Percentiles rank a stretch among this genome's conserved stretches.
phyloP scores from a whole-genome alignment of 2,113 vertebrate species.

The Heterochromis multidens region DNA sequence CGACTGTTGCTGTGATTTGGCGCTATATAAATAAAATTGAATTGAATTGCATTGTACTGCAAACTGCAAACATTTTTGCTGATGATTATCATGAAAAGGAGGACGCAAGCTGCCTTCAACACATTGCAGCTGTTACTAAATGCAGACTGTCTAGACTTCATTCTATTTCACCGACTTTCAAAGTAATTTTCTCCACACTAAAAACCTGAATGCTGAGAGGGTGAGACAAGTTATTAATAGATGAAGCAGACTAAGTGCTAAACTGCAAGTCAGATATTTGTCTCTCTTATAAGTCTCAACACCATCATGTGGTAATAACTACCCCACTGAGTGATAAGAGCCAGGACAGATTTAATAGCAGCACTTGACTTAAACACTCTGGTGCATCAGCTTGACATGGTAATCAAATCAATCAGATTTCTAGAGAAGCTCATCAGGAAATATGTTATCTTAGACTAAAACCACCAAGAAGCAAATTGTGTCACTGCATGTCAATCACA shows the following conservation, averaged over 20 bases:
- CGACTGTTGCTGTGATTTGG: no score
- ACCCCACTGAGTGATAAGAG: background rate
- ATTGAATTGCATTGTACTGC: no score
- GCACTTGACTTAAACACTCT: background rate
- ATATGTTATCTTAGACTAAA: background rate
- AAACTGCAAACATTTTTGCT: background rate
- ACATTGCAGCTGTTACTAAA: background rate
- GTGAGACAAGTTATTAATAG: background rate
- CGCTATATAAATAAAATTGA: no score
- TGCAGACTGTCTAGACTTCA: background rate
- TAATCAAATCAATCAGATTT: background rate
- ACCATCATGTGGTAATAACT: background rate
- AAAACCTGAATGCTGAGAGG: slow-evolving; percentile 11
- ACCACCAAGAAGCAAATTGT: background rate
- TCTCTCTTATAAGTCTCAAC: background rate
- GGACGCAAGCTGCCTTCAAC: background rate
- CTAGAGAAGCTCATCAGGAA: background rate
- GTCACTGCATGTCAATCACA: background rate
- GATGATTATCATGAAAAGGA: background rate
- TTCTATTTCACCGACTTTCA: background rate
- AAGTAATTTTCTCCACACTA: background rate
- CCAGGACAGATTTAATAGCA: background rate
- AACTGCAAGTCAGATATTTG: background rate
- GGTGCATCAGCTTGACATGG: background rate
- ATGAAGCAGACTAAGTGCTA: background rate